phyloP scores from a whole-genome alignment of 2,888 invertebrate species.

The Hypena proboscidalis region DNA sequence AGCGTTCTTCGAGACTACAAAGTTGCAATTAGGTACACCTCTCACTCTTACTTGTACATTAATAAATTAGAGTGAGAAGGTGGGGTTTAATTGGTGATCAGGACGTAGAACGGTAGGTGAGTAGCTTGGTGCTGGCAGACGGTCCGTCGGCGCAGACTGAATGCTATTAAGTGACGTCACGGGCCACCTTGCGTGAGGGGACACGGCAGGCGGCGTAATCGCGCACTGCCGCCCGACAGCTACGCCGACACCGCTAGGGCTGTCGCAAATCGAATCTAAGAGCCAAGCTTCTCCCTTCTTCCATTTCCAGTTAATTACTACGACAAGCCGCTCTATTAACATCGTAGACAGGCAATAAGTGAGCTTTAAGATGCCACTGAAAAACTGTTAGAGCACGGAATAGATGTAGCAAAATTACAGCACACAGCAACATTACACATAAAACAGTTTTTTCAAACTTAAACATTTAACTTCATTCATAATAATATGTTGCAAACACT shows the following conservation, averaged over 20 bases:
- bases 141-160: constrained; percentile 68
- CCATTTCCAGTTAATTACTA: too few species aligned
- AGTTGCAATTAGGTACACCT: constrained; percentile 4
- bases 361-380: too few species aligned
- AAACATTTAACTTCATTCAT: too few species aligned
- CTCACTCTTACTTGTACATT: constrained; percentile 17
- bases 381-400: too few species aligned
- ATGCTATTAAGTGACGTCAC: constrained; percentile 74
- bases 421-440: too few species aligned
- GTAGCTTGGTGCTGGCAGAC: constrained; percentile 58
- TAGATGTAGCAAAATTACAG: too few species aligned
- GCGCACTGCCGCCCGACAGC: constrained; percentile 36
- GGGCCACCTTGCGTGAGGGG: constrained; percentile 67
- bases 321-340: too few species aligned
- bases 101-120: constrained; percentile 14
- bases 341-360: too few species aligned
- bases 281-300: too few species aligned
- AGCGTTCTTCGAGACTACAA: constrained; percentile 6
- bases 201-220: constrained; percentile 54
- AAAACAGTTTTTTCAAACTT: too few species aligned
- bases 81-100: constrained; percentile 29
- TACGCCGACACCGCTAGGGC: constrained; percentile 2
- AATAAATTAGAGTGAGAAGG: constrained; percentile 14
- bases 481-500: too few species aligned
- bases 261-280: too few species aligned